A percentile compares a stretch with the other conserved stretches of the same genome.
Conservation (phyloP, 2,888 invertebrate genomes). For the Entomobrya proxima region DNA sequence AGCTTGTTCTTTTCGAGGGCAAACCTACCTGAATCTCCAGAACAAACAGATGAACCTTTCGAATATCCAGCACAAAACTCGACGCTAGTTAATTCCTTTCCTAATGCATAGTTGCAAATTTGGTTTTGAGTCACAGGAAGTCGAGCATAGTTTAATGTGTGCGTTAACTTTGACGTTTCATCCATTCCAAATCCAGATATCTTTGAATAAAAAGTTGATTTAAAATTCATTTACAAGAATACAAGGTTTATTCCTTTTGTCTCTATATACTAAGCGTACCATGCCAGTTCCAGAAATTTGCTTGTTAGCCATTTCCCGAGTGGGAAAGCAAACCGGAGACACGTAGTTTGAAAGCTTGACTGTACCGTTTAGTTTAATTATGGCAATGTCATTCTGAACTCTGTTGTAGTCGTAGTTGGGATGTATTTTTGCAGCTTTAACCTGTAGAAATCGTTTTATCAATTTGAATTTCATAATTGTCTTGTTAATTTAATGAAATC, state of each 20-base stretch:
- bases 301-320: slow-evolving; percentile 69
- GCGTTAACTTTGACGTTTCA: slow-evolving; percentile 58
- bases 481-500: too few relatives aligned
- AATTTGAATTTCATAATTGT: neutral
- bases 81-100: slow-evolving; percentile 67
- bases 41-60: slow-evolving; percentile 61
- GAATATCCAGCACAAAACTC: slow-evolving; percentile 72
- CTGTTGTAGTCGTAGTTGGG: slow-evolving; percentile 69
- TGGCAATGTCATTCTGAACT: slow-evolving; percentile 69
- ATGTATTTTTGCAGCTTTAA: slow-evolving; percentile 68
- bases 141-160: slow-evolving; percentile 60
- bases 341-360: slow-evolving; percentile 53
- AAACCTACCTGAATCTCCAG: slow-evolving; percentile 61
- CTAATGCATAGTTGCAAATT: slow-evolving; percentile 65
- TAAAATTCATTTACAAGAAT: too few relatives aligned
- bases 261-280: too few relatives aligned
- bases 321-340: slow-evolving; percentile 68
- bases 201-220: slow-evolving; percentile 21
- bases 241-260: too few relatives aligned
- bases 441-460: slow-evolving; percentile 27
- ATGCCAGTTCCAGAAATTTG: slow-evolving; percentile 67
- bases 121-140: slow-evolving; percentile 63
- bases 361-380: slow-evolving; percentile 60
- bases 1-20: neutral
- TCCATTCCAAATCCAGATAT: slow-evolving; percentile 71